phyloP scores from a whole-genome alignment of 2,113 vertebrate genomes.

The Passer montanus region DNA sequence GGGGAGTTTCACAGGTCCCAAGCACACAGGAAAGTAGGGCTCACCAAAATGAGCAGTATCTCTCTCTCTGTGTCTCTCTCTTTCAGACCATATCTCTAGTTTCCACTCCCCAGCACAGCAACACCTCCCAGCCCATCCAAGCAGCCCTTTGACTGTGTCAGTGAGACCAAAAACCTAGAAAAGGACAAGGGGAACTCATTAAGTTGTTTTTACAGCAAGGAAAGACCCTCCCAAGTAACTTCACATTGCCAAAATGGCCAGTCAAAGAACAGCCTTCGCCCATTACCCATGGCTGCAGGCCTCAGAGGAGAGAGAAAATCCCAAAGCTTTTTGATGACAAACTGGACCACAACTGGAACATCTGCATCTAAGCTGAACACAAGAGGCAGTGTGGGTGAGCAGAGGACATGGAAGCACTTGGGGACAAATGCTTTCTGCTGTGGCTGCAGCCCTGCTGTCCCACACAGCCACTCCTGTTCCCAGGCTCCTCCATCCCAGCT shows the following conservation, averaged over 20 bases:
- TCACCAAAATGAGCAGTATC: background rate
- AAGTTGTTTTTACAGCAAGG: background rate
- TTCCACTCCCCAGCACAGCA: background rate
- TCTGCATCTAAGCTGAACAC: background rate
- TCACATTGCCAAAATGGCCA: background rate
- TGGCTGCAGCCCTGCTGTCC: background rate
- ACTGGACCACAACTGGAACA: slow-evolving; percentile 4
- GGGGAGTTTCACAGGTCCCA: background rate
- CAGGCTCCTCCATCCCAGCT: background rate
- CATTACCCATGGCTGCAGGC: background rate
- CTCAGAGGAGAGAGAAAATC: background rate
- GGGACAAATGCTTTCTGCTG: background rate
- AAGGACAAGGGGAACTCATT: background rate
- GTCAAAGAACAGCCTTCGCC: background rate
- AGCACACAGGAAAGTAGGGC: background rate
- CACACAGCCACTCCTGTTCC: background rate
- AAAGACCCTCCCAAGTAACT: background rate
- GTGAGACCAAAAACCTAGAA: background rate
- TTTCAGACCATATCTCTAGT: background rate
- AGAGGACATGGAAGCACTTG: background rate
- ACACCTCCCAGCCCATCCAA: background rate
- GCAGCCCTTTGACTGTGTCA: background rate
- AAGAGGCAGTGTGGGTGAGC: background rate
- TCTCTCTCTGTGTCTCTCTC: background rate
- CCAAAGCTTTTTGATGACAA: background rate